phyloP scores from a whole-genome alignment of 2,888 invertebrate genomes.

The Melanostoma scalare region DNA sequence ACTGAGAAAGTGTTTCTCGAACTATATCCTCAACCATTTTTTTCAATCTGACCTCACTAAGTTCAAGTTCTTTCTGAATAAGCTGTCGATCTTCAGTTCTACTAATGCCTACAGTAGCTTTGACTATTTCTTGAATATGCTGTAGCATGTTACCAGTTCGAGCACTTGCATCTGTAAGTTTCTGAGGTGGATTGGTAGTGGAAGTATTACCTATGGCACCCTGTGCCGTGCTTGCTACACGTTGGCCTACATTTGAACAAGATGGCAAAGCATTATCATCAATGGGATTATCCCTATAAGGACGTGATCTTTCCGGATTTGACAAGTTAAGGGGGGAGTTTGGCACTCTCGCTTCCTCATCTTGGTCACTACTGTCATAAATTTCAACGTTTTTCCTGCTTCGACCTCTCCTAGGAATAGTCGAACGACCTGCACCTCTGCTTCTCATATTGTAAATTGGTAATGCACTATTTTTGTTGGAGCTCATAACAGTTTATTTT shows the following conservation, averaged over 20 bases:
- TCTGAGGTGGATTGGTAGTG: neutral
- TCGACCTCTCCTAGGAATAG: conserved; percentile 1
- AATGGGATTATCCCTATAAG: neutral
- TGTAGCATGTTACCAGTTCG: neutral
- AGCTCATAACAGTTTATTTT: neutral
- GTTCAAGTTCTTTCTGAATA: conserved; percentile 6
- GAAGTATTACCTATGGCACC: neutral
- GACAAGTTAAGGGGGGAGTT: neutral
- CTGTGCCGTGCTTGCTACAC: neutral
- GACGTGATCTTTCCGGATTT: neutral
- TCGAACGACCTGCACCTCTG: neutral
- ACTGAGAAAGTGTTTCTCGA: conserved; percentile 6
- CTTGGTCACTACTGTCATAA: neutral
- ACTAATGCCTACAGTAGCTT: conserved; percentile 13
- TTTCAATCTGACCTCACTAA: neutral
- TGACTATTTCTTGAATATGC: conserved; percentile 15
- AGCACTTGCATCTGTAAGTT: neutral
- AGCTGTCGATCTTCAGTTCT: conserved; percentile 5
- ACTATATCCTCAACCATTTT: conserved; percentile 4
- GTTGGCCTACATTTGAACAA: conserved; percentile 2
- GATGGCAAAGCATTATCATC: neutral
- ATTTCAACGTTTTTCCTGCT: neutral
- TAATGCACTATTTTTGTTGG: neutral
- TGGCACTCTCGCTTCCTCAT: neutral
- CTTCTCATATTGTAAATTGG: neutral